phyloP scores from a whole-genome alignment of 2,888 invertebrate species.

The Limenitis camilla region DNA sequence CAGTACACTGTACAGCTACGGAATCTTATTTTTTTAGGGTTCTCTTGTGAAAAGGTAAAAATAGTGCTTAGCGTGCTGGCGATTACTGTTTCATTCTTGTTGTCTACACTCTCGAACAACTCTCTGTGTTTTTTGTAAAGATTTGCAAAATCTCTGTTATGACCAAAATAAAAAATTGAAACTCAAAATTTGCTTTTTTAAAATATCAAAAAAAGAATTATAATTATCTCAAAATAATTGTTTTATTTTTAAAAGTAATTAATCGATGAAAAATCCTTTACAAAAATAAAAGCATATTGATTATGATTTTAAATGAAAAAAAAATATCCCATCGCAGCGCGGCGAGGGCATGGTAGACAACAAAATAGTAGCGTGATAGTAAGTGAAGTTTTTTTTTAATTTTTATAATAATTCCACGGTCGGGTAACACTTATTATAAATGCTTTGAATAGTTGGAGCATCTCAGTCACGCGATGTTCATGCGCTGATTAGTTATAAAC shows the following conservation, averaged over 20 bases:
- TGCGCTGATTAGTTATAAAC: slow-evolving; percentile 18
- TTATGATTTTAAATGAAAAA: too few species aligned
- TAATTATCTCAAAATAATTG: too few species aligned
- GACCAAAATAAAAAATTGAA: too few species aligned
- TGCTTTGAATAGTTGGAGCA: slow-evolving; percentile 9
- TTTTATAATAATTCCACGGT: slow-evolving; percentile 16
- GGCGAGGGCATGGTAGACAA: too few species aligned
- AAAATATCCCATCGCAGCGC: too few species aligned
- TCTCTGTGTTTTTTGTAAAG: not conserved
- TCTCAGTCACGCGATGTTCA: slow-evolving; percentile 21
- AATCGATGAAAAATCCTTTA: too few species aligned
- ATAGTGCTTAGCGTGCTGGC: slow-evolving; percentile 10
- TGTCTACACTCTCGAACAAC: slow-evolving; percentile 3
- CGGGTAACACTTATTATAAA: slow-evolving; percentile 6
- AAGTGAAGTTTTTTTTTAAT: not conserved
- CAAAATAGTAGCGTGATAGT: too few species aligned
- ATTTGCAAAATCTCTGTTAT: not conserved
- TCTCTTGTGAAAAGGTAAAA: slow-evolving; percentile 18
- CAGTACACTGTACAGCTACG: slow-evolving; percentile 22
- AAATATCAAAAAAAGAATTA: too few species aligned
- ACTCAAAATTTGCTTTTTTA: too few species aligned
- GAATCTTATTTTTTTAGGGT: slow-evolving; percentile 24
- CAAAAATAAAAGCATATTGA: too few species aligned
- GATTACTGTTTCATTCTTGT: slow-evolving; percentile 16
- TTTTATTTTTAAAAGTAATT: too few species aligned